Evolutionary conservation across 2,797 vertebrate species (phyloP).

Genomic region (Carcharodon carcharias): DNA sequence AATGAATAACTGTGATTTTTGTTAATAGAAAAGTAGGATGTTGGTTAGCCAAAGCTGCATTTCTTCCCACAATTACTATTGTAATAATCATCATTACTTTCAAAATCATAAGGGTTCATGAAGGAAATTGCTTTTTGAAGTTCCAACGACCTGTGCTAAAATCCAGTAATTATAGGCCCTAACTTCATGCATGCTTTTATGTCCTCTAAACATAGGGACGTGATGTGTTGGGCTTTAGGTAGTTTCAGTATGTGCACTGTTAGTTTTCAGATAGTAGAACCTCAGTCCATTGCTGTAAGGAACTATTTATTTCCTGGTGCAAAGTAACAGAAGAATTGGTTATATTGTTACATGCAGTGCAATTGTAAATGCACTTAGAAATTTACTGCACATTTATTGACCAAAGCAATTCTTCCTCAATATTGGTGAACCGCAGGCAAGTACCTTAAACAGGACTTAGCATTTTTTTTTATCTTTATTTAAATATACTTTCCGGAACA

Average conservation of each 20-base stretch:
- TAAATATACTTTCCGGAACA: background rate
- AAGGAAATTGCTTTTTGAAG: background rate
- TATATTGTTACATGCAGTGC: background rate
- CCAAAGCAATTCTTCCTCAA: background rate
- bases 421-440: background rate
- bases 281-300: background rate
- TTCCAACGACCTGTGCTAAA: background rate
- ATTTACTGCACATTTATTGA: background rate
- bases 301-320: background rate
- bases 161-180: background rate
- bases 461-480: background rate
- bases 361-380: background rate
- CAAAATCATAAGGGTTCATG: background rate
- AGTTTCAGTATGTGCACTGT: background rate
- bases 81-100: background rate
- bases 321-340: background rate
- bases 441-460: background rate
- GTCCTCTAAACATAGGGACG: background rate
- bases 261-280: background rate
- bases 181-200: background rate
- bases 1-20: background rate
- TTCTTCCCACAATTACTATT: slow-evolving; percentile 7
- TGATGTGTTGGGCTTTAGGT: background rate
- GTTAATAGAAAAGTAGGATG: background rate
- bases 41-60: background rate